Conservation (phyloP, 1,140 invertebrate genomes). For the Goniozus legneri region DNA sequence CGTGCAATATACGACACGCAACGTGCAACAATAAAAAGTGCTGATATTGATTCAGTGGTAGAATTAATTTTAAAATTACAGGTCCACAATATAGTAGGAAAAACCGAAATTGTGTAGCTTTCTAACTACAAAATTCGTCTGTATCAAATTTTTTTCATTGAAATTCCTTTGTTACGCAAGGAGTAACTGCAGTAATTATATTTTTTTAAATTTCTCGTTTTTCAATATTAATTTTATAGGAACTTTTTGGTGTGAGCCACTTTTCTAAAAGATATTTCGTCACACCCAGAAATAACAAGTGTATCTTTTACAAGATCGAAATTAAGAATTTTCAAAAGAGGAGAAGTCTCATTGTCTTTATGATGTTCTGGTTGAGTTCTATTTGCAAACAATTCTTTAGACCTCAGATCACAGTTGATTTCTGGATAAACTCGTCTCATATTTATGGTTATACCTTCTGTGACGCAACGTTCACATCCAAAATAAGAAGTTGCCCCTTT, state of each 20-base stretch:
- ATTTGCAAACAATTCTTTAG: constrained; percentile 8
- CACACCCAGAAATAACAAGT: constrained; percentile 12
- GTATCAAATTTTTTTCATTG: constrained; percentile 7
- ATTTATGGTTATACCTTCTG: constrained; percentile 4
- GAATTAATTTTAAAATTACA: constrained; percentile 5
- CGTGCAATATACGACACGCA: constrained; percentile 12
- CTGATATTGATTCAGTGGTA: constrained; percentile 6
- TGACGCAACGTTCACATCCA: constrained; percentile 13
- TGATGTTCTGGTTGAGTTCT: constrained; percentile 13
- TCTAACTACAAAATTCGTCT: constrained; percentile 2
- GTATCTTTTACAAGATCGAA: constrained; percentile 16
- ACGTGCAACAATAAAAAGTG: constrained; percentile 15
- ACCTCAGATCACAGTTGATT: constrained; percentile 4
- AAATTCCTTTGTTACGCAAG: constrained; percentile 5
- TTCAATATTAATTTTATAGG: neutral
- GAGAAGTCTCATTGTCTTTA: constrained; percentile 4
- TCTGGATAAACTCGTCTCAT: constrained; percentile 10
- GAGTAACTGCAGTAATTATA: neutral
- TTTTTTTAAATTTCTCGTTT: neutral
- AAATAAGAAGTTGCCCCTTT: constrained; percentile 6
- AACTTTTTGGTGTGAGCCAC: constrained; percentile 2
- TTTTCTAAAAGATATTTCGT: constrained; percentile 12
- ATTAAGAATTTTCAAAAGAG: constrained; percentile 9
- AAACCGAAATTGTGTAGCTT: constrained; percentile 12
- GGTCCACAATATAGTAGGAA: constrained; percentile 10